Conservation (phyloP, 2,797 vertebrate genomes). For the Pyrocephalus nanus region DNA sequence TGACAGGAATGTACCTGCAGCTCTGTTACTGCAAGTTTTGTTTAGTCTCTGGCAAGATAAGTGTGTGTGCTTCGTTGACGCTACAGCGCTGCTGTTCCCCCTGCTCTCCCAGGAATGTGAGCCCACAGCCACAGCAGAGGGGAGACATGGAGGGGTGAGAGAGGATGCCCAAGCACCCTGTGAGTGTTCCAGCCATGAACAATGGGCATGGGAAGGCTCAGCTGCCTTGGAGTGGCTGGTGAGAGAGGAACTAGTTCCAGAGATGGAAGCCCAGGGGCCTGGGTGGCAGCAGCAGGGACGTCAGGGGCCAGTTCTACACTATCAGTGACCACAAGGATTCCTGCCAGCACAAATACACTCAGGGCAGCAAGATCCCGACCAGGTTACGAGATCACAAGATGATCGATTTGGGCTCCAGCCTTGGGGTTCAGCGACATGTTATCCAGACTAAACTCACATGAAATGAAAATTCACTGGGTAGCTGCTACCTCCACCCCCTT, state of each 20-base stretch:
- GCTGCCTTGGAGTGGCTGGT: not conserved
- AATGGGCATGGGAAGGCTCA: not conserved
- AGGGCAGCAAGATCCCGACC: not conserved
- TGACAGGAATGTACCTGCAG: not conserved
- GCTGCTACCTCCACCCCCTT: not conserved
- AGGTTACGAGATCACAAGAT: not conserved
- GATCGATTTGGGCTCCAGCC: not conserved
- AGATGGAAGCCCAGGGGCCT: not conserved
- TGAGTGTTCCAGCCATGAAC: fast-evolving
- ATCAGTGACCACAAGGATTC: not conserved
- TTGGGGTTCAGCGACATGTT: not conserved
- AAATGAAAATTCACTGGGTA: not conserved
- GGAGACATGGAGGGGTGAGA: not conserved
- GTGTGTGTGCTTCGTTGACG: fast-evolving
- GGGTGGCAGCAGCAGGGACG: not conserved
- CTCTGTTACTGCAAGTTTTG: not conserved
- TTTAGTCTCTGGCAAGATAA: fast-evolving
- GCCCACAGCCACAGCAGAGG: not conserved
- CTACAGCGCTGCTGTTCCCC: not conserved
- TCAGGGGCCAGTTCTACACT: not conserved
- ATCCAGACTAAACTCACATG: not conserved
- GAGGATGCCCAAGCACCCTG: fast-evolving
- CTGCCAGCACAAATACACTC: not conserved
- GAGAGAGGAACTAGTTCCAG: not conserved
- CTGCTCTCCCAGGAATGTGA: fast-evolving